A percentile compares a stretch with the other conserved stretches of the same genome.
These are phyloP conservation scores for Parazoanthus darwini DNA, from an alignment of 92 coral and sea anemone genomes.

Conservation along the genomic window DNA sequence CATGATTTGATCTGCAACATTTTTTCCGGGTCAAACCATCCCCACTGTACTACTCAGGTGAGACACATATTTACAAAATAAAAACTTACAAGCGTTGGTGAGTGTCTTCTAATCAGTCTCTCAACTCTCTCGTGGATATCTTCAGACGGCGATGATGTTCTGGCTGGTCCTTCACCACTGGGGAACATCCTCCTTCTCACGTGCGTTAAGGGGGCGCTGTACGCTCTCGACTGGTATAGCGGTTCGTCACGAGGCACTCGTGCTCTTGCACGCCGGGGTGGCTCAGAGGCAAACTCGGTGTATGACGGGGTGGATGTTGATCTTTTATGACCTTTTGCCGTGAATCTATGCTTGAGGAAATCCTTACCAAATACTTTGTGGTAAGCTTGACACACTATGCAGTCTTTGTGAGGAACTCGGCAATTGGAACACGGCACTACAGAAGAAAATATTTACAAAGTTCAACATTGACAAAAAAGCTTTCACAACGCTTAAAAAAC, in stretches of 20 bases:
- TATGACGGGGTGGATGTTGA: slow-evolving; percentile 78
- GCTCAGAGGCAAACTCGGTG: slow-evolving; percentile 72
- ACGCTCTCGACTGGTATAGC: slow-evolving; percentile 82
- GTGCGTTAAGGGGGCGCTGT: slow-evolving; percentile 88
- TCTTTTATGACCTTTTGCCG: slow-evolving; percentile 63
- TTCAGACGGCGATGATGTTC: slow-evolving; percentile 61
- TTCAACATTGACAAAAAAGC: neutral
- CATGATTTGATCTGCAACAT: too few relatives aligned
- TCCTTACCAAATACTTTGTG: slow-evolving; percentile 92
- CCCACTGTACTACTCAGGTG: neutral
- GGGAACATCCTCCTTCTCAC: slow-evolving; percentile 59
- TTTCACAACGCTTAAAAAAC: neutral
- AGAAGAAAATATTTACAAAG: neutral
- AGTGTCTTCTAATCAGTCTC: slow-evolving; percentile 49
- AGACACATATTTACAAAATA: neutral
- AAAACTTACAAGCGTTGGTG: slow-evolving; percentile 47
- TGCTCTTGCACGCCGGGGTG: slow-evolving; percentile 67
- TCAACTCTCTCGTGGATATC: slow-evolving; percentile 84
- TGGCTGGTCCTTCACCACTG: slow-evolving; percentile 58
- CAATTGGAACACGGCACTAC: slow-evolving; percentile 90
- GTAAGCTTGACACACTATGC: slow-evolving; percentile 95
- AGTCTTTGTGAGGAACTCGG: slow-evolving; percentile 92
- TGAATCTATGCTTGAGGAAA: slow-evolving; percentile 85
- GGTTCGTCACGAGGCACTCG: slow-evolving; percentile 76
- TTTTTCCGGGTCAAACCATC: too few relatives aligned